Conservation (phyloP, 2,113 vertebrate genomes). For the Vanacampus margaritifer region DNA sequence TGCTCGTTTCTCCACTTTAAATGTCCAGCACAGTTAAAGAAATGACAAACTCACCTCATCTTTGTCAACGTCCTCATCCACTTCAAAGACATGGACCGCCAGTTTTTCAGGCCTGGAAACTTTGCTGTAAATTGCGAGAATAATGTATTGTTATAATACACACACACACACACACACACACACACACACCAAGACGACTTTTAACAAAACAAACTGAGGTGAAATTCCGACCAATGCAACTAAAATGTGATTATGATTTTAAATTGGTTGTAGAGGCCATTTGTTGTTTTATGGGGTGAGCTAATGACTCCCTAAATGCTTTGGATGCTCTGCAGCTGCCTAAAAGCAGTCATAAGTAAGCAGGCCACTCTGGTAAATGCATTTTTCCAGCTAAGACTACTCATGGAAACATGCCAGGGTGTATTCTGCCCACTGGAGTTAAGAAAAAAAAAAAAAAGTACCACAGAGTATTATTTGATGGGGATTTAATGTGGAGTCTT, state of each 20-base stretch:
- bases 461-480: conserved; percentile 18
- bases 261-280: neutral
- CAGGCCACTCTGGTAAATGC: conserved; percentile 8
- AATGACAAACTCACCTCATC: conserved; percentile 82
- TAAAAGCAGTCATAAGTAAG: conserved; percentile 1
- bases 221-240: neutral
- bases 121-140: conserved; percentile 77
- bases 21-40: too few relatives aligned
- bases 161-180: too few relatives aligned
- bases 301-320: conserved; percentile 13
- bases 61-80: conserved; percentile 98
- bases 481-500: conserved; percentile 9
- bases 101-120: conserved; percentile 86
- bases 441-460: conserved; percentile 11
- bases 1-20: too few relatives aligned
- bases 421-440: conserved; percentile 23
- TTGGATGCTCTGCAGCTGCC: conserved; percentile 11
- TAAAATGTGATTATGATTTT: neutral
- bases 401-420: conserved; percentile 16
- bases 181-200: neutral
- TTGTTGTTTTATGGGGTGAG: neutral
- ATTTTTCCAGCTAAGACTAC: conserved; percentile 15
- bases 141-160: neutral
- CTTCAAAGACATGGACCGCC: conserved; percentile 93
- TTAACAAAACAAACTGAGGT: neutral